phyloP scores from a whole-genome alignment of 2,797 vertebrate species.

The Acipenser ruthenus region DNA sequence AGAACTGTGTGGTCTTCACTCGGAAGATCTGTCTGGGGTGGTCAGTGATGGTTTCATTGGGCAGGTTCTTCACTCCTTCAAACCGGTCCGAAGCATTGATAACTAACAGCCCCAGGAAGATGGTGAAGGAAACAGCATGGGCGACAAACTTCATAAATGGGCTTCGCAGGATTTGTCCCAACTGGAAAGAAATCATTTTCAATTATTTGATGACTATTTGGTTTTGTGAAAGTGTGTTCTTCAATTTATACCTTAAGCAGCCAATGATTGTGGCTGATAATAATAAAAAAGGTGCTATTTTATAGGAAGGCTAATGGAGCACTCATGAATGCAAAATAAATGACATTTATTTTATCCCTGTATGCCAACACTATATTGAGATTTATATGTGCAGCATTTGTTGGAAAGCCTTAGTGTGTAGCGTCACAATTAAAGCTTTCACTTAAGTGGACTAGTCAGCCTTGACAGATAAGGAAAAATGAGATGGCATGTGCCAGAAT shows the following conservation, averaged over 20 bases:
- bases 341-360: too few species aligned
- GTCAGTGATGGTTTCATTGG: constrained; percentile 92
- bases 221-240: background rate
- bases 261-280: too few species aligned
- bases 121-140: constrained; percentile 91
- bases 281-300: too few species aligned
- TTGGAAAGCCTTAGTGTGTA: too few species aligned
- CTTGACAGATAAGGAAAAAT: background rate
- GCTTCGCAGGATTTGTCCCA: constrained; percentile 85
- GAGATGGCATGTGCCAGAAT: background rate
- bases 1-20: constrained; percentile 94
- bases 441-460: background rate
- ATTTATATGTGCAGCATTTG: too few species aligned
- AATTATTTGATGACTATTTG: constrained; percentile 11
- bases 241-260: background rate
- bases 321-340: too few species aligned
- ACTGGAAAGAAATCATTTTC: constrained; percentile 48
- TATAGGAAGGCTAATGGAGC: too few species aligned
- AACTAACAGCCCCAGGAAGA: constrained; percentile 84
- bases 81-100: constrained; percentile 91
- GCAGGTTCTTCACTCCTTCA: constrained; percentile 88
- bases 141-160: constrained; percentile 98
- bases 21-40: constrained; percentile 89
- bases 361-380: too few species aligned
- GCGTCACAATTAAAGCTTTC: background rate